Base-by-base conservation (phyloP, 2,113 vertebrate genomes). In the Austrofundulus limnaeus region DNA sequence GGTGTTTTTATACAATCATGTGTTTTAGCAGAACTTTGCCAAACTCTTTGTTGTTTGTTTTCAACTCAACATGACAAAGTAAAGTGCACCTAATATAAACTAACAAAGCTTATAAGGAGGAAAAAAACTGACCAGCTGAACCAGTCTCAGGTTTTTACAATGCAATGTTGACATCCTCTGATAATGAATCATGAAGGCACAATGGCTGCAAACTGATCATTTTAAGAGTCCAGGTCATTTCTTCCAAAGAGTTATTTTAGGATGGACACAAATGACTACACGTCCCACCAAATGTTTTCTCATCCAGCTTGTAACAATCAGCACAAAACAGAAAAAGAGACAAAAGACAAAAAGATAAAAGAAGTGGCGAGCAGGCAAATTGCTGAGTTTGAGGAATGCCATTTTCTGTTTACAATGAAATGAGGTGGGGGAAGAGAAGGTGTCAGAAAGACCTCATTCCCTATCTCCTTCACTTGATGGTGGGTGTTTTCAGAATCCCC, bases 331-430 rank as follows among this genome's bases (percentile, higher is more conserved):
- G 45, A 62, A 72, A 66, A 56, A 51, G 23, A 64, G 61, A 82
- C 79, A 85, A 75, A 79, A 85, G 66, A 61, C 60, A 70, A 62
- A 70, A 2, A 69, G 73, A 67, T 66, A 84, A 70, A 67, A 43
- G 62, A 55, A 64, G 49, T 21, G 23, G 34, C 13, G 43, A 47
- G 59, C 54, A 61, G 67, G 43, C 63, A 82, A 87, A 75, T 64
- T 19, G 88, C 88, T 89, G 87, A 89, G 79, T 63, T 81, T 0
- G 71, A 72, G 79, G 79, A 84, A 87, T 87, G 88, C 85, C 84
- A 85, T 83, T 85, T 88, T 85, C 52, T 76, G 82, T 88, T 86
- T 82, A 73, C 58, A 62, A 58, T 49, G 11, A 80, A 80, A 85
- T 74, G 25, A 46, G 68, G 70, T 78, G 78, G 75, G 70, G 81